Base-by-base conservation (phyloP, 2,113 vertebrate species). In the Cinclus cinclus region DNA sequence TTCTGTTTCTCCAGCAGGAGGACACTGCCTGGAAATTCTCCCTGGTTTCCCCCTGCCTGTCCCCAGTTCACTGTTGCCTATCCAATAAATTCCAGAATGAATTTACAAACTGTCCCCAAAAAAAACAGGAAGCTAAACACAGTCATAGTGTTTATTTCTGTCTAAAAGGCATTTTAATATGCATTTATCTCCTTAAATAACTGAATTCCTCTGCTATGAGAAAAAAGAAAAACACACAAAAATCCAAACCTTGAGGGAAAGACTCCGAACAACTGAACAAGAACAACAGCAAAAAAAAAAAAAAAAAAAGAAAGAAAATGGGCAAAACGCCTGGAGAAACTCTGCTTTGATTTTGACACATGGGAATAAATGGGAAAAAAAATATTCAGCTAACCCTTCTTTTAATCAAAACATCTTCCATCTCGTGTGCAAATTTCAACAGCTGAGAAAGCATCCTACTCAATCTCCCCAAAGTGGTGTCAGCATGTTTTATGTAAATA, bases 351-450 rank as follows among this genome's bases (percentile, higher is more conserved):
- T 93, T 94, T 23, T 92, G 92, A 81, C 93, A 95, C 92, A 30
- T 75, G 93, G 92, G 95, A 96, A 93, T 94, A 87, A 96, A 70
- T 44, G 73, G 93, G 39, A 7, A 37, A 71, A 42, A 90, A 89
- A 83, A 93, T 41, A 90, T 59, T 77, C 93, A 78, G 80, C 90
- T 83, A 90, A 75, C 77, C 30, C 23, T 59, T 71, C 84, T 58
- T 90, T 73, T 17, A 94, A 95, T 92, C 85, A 89, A 93, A 97
- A 96, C 94, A 96, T 93, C 96, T 96, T 88, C 93, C 60, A 86
- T 90, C 90, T 96, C 73, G 0, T 92, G 93, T 94, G 93, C 92
- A 96, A 95, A 97, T 94, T 89, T 49, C 94, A 90, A 24, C 93
- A 96, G 94, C 95, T 96, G 94, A 96, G 65, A 71, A 94, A 95